A percentile compares a stretch with the other conserved stretches of the same genome.
These are phyloP conservation scores for Drosophila austrosaltans DNA, from an alignment of 2,888 invertebrate genomes.

Conservation along the genomic window DNA sequence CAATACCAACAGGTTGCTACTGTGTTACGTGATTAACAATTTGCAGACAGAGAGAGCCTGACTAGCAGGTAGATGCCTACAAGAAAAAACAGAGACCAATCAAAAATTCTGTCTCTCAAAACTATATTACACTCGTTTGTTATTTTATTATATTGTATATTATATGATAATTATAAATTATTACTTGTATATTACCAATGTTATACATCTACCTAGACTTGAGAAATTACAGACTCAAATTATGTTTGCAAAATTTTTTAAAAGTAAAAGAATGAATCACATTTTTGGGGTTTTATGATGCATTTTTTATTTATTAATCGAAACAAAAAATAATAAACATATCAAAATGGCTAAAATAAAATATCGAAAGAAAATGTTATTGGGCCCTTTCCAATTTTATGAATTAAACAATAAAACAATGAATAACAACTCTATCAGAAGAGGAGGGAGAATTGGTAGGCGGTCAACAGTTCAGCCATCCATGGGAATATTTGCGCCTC, in stretches of 20 bases:
- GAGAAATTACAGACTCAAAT: no score
- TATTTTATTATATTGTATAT: no score
- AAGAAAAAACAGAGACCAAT: constrained; percentile 11
- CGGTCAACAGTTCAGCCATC: background rate
- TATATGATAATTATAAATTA: no score
- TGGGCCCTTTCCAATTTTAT: background rate
- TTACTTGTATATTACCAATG: no score
- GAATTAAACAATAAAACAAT: background rate
- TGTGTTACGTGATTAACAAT: constrained; percentile 57
- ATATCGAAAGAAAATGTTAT: background rate
- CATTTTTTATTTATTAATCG: constrained; percentile 20
- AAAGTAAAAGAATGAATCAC: no score
- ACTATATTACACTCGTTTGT: no score
- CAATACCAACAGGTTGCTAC: constrained; percentile 40
- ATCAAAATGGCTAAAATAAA: no score
- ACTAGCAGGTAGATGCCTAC: constrained; percentile 39
- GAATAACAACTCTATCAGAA: background rate
- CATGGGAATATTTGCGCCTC: background rate
- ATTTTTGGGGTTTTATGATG: no score
- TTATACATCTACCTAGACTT: no score
- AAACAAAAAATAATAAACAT: background rate
- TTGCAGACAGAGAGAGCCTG: background rate
- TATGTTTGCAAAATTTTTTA: no score
- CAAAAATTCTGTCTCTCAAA: no score
- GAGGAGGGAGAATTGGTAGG: background rate